A percentile compares a stretch with the other conserved stretches of the same genome.
These are phyloP conservation scores for Oreochromis grahami DNA, from an alignment of 2,797 vertebrate genomes.

Conservation along the genomic window DNA sequence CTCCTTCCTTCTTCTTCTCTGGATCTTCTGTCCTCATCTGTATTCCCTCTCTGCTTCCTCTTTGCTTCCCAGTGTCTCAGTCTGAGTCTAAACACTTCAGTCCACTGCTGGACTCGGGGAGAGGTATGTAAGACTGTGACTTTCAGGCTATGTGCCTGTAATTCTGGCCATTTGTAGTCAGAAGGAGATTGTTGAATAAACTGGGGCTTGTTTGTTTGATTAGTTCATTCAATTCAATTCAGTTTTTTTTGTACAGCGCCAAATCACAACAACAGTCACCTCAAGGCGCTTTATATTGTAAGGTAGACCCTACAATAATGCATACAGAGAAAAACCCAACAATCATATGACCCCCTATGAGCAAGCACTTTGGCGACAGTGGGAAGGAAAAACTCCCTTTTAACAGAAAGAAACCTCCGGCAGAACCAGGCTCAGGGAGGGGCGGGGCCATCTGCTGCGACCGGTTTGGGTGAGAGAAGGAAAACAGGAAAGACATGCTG, in stretches of 20 bases:
- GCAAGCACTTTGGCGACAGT: rapidly evolving
- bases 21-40: neutral
- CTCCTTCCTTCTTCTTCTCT: neutral
- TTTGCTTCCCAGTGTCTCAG: slow-evolving; percentile 49
- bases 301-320: neutral
- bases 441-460: neutral
- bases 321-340: neutral
- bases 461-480: too few relatives aligned
- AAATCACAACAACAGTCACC: neutral
- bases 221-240: neutral
- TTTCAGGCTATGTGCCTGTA: neutral
- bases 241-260: rapidly evolving
- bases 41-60: slow-evolving; percentile 8
- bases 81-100: slow-evolving; percentile 59
- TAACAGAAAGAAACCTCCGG: rapidly evolving
- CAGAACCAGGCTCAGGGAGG: neutral
- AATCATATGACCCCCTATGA: neutral
- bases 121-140: slow-evolving; percentile 51
- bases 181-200: neutral
- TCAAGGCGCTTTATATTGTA: rapidly evolving
- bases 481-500: too few relatives aligned
- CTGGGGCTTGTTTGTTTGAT: neutral
- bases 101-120: slow-evolving; percentile 54
- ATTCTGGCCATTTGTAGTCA: neutral
- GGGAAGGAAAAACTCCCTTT: neutral